Evolutionary conservation across 2,888 invertebrate genomes (phyloP).

Genomic region (Synanthedon vespiformis): DNA sequence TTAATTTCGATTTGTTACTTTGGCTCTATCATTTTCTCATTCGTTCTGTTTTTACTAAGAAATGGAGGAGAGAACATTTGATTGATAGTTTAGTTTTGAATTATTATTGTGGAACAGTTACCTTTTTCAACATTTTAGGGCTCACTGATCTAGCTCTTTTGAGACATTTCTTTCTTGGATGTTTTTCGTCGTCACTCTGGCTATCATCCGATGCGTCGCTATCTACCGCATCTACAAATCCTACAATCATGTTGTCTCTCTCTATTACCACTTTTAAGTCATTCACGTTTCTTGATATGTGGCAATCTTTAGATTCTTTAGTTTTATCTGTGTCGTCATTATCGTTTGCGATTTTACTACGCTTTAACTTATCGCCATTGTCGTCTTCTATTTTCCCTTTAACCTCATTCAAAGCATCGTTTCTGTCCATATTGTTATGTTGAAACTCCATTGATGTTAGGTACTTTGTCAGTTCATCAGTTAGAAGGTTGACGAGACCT

Average conservation of each 20-base stretch:
- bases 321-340: constrained; percentile 5
- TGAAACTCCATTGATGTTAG: constrained; percentile 51
- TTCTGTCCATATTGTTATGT: constrained; percentile 32
- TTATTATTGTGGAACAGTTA: constrained; percentile 10
- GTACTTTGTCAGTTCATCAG: constrained; percentile 48
- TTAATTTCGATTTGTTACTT: too few relatives aligned
- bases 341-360: constrained; percentile 4
- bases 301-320: constrained; percentile 16
- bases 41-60: too few relatives aligned
- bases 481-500: constrained; percentile 50
- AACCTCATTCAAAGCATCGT: constrained; percentile 15
- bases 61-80: too few relatives aligned
- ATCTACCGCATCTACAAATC: constrained; percentile 50
- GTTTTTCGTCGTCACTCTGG: constrained; percentile 36
- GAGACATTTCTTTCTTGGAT: constrained; percentile 25
- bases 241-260: constrained; percentile 62
- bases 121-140: constrained; percentile 38
- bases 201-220: constrained; percentile 53
- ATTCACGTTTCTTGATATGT: constrained; percentile 35
- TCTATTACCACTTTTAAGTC: constrained; percentile 56
- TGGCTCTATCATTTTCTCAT: too few relatives aligned
- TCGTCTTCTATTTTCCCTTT: constrained; percentile 10
- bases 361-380: constrained; percentile 8
- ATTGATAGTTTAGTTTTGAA: neutral
- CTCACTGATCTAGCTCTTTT: constrained; percentile 42